Evolutionary conservation across 1,140 invertebrate genomes (phyloP), one percentile per base, ranked within the genome.

Genomic region (Acromyrmex echinatior): DNA sequence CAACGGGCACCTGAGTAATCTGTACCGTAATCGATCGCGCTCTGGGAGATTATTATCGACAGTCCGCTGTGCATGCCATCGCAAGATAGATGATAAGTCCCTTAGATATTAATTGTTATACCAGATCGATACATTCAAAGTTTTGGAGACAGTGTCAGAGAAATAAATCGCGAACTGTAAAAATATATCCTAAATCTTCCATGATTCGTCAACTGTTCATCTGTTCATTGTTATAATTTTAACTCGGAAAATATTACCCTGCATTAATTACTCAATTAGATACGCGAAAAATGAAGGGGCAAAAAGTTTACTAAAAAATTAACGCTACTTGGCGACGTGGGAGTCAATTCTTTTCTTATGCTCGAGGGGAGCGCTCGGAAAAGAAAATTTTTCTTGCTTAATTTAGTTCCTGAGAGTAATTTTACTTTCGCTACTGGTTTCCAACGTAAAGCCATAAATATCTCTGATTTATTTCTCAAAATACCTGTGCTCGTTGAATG

Each of bases 1-100:
- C 77, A 87, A 58, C 87, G 86, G 87, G 88, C 90, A 93, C 90
- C 88, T 88, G 89, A 88, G 89, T 93, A 93, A 93, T 93, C 91
- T 88, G 86, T 80, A 86, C 81, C 85, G 85, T 88, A 90, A 92
- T 87, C 91, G 89, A 90, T 88, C 89, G 80, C 86, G 70, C 87
- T 87, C 56, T 25, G 70, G 58, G 81, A 88, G 92, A 93, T 92
- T 91, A 93, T 93, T 92, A 93, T 92, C 87, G 88, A 91, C 78
- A 25, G 49, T 21, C 2, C 53, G 16, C 18, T 12, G 35, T 60
- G 18, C 25, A 71, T 10, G 66, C 35, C 71, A 16, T 76, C 66
- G 28, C 18, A 39, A 62, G 31, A 73, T 7, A 53, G 49, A 31
- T 18, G 66, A 65, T 82, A 73, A 81, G 73, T 49, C 58, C 58